Evolutionary conservation across 2,888 invertebrate genomes (phyloP), one percentile per base, ranked within the genome.

Genomic region (Leucoma salicis): DNA sequence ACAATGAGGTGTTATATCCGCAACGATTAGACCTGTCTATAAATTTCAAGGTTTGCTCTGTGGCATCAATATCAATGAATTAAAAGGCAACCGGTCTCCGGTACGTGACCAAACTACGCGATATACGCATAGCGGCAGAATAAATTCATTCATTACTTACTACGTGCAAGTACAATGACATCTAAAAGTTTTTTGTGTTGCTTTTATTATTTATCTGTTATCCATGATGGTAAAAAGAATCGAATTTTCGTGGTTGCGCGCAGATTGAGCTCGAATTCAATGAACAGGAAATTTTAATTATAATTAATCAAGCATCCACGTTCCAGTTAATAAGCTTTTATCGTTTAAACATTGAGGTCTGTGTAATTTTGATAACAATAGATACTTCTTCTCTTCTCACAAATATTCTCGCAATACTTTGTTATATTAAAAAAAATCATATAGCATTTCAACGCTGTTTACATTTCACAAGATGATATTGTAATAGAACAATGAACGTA

Each of bases 401-500:
- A 31, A 14, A 37, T 39, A 41, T 37, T 12, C 12, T 6, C 14
- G 14, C 12, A 29, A n/a, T 28, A 12, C 37, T 45, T 32, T 36
- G 28, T 27, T 5, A 38, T 29, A 43, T n/a, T 31, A 66, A 66
- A 69, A 63, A 58, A 57, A 68, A 70, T 74, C 66, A 76, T 57
- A 45, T 48, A 47, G 37, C 15, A 42, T 78, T 77, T 70, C 74
- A 63, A 66, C 52, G 54, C 61, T 85, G 78, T 84, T 85, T 85
- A 81, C 76, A 68, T 78, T 82, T 80, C 78, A 78, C 81, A 82
- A 82, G 70, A 74, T 71, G 56, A 63, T 74, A 68, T 70, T 74
- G 67, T 69, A 76, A 78, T 74, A 80, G 82, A 84, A 85, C 82
- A 85, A 86, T 81, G 68, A 72, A 53, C 51, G 74, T 66, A 70